Evolutionary conservation across 2,797 vertebrate species (phyloP).

Genomic region (Setipinna tenuifilis): DNA sequence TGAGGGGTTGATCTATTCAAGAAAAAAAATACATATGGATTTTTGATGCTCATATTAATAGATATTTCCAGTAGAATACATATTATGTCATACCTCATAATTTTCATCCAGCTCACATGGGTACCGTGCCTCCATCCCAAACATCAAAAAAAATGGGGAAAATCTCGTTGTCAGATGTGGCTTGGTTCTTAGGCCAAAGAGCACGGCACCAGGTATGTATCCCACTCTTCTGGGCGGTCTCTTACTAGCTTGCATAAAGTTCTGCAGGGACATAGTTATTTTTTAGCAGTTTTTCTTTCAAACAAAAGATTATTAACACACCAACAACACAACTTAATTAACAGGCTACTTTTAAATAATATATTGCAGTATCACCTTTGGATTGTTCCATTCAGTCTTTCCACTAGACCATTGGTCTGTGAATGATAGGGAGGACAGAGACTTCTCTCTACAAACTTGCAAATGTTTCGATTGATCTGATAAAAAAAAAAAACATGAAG

Average conservation of each 20-base stretch:
- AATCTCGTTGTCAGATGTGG: background rate
- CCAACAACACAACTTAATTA: no score
- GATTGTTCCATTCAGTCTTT: no score
- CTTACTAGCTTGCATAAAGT: background rate
- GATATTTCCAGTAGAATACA: background rate
- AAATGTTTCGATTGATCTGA: no score
- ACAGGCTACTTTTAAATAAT: no score
- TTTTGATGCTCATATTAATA: background rate
- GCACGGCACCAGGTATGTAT: background rate
- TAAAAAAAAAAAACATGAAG: no score
- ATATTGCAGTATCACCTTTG: no score
- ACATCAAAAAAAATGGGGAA: background rate
- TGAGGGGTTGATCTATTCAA: constrained; percentile 7
- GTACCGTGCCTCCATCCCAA: constrained; percentile 6
- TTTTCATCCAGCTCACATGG: background rate
- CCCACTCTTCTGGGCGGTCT: background rate
- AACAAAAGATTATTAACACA: no score
- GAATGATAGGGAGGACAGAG: no score
- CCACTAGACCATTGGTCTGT: no score
- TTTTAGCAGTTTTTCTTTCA: no score
- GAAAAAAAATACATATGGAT: background rate
- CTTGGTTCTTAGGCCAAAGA: background rate
- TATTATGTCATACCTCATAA: background rate
- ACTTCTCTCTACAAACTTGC: no score
- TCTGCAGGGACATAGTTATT: background rate